phyloP scores from a whole-genome alignment of 2,797 vertebrate species.

The Argentina silus region DNA sequence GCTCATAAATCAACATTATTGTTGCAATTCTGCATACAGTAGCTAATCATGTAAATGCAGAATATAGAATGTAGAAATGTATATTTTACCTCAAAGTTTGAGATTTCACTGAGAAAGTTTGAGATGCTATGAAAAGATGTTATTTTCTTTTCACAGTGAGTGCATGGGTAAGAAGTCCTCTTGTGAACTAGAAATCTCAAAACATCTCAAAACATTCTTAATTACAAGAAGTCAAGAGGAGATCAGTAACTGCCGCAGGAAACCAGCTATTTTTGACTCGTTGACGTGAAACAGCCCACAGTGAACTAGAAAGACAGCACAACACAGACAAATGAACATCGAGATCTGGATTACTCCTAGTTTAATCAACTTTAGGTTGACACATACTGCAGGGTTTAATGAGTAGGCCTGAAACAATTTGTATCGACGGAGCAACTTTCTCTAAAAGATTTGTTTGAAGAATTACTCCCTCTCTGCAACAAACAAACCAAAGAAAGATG shows the following conservation, averaged over 20 bases:
- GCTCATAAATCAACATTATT: too few species aligned
- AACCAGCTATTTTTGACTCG: constrained; percentile 9
- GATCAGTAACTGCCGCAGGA: neutral
- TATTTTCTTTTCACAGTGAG: neutral
- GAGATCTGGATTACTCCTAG: neutral
- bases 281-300: constrained; percentile 24
- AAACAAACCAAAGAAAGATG: neutral
- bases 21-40: too few species aligned
- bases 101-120: too few species aligned
- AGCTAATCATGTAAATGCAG: too few species aligned
- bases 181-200: neutral
- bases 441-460: neutral
- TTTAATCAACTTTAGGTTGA: neutral
- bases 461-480: neutral
- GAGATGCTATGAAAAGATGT: too few species aligned
- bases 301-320: constrained; percentile 2
- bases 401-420: neutral
- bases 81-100: too few species aligned
- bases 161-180: neutral
- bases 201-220: constrained; percentile 1
- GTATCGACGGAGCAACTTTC: neutral
- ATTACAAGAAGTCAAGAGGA: constrained; percentile 8
- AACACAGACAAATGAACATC: neutral
- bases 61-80: too few species aligned
- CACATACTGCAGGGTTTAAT: neutral